Evolutionary conservation across 2,797 vertebrate species (phyloP), one percentile per base, ranked within the genome.

Genomic region (Coilia nasus): DNA sequence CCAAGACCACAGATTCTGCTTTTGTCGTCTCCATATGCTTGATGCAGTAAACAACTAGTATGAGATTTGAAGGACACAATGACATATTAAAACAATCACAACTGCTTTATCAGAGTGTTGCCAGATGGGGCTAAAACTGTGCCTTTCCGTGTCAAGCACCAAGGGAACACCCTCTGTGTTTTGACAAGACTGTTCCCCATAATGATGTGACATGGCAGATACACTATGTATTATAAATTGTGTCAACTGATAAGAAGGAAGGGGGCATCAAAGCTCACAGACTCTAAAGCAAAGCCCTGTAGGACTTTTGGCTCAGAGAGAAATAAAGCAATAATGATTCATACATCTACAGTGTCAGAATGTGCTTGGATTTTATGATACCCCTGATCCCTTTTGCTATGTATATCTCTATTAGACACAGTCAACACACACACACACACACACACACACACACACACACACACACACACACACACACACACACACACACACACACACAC

Each of bases 51-150:
- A 6, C 19, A 60, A 23, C 59, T 60, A n/a, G n/a, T 62, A 23
- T 62, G 60, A 71, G 64, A 31, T 71, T 31, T 71, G 64, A 31
- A 71, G 64, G 64, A 15, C 64, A 71, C 28, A 71, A 31, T 71
- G 28, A 11, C 64, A 25, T 0, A 28, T 25, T 64, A 10, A 59
- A 21, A 4, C 17, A 11, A 41, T 5, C 35, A 41, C 12, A 11
- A 25, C n/a, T 64, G 23, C 25, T 64, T 60, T 25, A 64, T 64
- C 23, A 14, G 62, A 64, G 62, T 28, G 28, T 64, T 64, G 64
- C 31, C 25, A 71, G 28, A 15, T 28, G 31, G 28, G 3, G 25
- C 25, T 71, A 31, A 35, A 71, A 71, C 64, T 71, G 21, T 71
- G 64, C 25, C 25, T 71, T 28, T 4, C 28, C 15, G 14, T 31